Percentiles rank a stretch among this genome's conserved stretches.
phyloP scores from a whole-genome alignment of 1,140 invertebrate genomes.

The Pectinophora gossypiella region DNA sequence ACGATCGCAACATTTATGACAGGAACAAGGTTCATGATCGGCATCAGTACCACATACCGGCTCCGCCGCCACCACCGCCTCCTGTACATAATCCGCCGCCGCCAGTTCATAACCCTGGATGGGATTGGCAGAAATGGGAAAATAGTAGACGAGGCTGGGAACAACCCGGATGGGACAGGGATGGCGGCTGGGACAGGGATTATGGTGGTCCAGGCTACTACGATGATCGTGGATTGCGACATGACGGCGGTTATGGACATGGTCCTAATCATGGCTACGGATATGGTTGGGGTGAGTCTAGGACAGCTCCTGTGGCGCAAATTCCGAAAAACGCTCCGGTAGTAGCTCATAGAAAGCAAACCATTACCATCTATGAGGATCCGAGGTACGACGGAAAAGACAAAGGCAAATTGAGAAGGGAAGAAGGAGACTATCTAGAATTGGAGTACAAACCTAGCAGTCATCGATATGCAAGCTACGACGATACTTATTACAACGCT shows the following conservation, averaged over 20 bases:
- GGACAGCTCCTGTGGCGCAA: constrained; percentile 42
- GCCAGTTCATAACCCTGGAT: constrained; percentile 29
- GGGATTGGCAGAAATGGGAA: constrained; percentile 49
- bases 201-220: constrained; percentile 54
- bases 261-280: constrained; percentile 63
- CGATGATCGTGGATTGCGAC: constrained; percentile 45
- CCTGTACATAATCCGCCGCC: constrained; percentile 15
- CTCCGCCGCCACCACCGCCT: constrained; percentile 28
- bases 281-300: constrained; percentile 64
- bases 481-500: constrained; percentile 59
- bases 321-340: constrained; percentile 54
- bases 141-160: constrained; percentile 43
- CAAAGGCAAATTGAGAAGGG: constrained; percentile 47
- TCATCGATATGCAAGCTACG: constrained; percentile 65
- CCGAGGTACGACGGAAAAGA: constrained; percentile 69
- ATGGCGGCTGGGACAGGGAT: constrained; percentile 43
- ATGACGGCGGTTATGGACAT: constrained; percentile 54
- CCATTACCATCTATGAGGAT: constrained; percentile 77
- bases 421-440: constrained; percentile 63
- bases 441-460: constrained; percentile 64
- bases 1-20: constrained; percentile 56
- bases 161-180: constrained; percentile 38
- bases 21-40: constrained; percentile 50
- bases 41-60: constrained; percentile 42
- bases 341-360: constrained; percentile 62